phyloP scores from a whole-genome alignment of 1,140 invertebrate genomes.

The Caenorhabditis elegans region DNA sequence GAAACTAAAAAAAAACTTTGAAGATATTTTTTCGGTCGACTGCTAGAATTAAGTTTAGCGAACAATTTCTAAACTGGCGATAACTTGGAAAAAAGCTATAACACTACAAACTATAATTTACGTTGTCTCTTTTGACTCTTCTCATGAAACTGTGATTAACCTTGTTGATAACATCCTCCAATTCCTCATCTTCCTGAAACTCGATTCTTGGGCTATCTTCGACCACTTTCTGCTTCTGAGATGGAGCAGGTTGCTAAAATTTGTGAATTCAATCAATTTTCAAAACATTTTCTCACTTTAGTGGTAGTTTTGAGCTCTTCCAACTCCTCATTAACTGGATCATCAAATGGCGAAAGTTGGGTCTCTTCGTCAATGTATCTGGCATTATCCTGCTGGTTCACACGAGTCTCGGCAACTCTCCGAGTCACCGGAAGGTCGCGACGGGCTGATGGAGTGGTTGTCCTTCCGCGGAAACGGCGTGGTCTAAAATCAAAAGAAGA shows the following conservation, averaged over 20 bases:
- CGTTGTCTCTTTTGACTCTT: conserved; percentile 21
- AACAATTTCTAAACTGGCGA: no score
- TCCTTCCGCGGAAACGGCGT: conserved; percentile 2
- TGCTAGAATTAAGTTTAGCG: no score
- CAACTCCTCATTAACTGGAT: conserved; percentile 1
- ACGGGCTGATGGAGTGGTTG: conserved; percentile 38
- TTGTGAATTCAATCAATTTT: background rate
- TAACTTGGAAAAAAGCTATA: no score
- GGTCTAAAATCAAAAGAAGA: background rate
- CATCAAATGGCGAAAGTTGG: background rate
- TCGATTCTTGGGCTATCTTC: conserved; percentile 13
- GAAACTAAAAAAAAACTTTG: no score
- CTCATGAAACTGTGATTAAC: background rate
- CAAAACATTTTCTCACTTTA: background rate
- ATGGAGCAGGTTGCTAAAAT: conserved; percentile 15
- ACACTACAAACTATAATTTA: no score
- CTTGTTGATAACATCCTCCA: conserved; percentile 41
- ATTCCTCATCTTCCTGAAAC: conserved; percentile 32
- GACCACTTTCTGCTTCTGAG: background rate
- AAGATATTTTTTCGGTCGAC: no score
- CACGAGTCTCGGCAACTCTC: background rate
- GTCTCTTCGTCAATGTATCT: conserved; percentile 34
- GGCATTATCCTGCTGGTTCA: conserved; percentile 33
- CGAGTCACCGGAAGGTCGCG: conserved; percentile 32
- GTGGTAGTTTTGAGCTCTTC: background rate